Evolutionary conservation across 2,113 vertebrate species (phyloP).

Genomic region (Anarhynchus alexandrinus): DNA sequence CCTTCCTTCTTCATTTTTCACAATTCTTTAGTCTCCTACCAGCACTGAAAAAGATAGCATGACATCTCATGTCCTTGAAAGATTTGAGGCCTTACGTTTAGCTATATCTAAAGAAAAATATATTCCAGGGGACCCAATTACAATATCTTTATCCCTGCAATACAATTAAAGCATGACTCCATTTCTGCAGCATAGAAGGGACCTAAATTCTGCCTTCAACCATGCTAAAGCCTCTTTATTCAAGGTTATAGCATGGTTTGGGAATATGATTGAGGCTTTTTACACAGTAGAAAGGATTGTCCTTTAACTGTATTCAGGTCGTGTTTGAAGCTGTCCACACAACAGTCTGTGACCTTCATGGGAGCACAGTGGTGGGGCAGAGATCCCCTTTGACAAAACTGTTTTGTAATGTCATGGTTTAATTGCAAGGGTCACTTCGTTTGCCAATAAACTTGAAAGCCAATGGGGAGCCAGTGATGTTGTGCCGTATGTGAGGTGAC

Average conservation of each 20-base stretch:
- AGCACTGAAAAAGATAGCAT: neutral
- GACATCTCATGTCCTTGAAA: neutral
- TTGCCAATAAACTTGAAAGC: neutral
- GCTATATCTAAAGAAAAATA: constrained; percentile 26
- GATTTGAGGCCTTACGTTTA: neutral
- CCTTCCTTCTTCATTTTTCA: neutral
- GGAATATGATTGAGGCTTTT: constrained; percentile 27
- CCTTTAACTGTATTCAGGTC: neutral
- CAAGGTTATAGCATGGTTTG: constrained; percentile 38
- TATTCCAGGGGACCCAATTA: constrained; percentile 16
- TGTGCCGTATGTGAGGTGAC: neutral
- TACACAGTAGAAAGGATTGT: constrained; percentile 15
- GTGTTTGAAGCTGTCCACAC: neutral
- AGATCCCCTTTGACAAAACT: neutral
- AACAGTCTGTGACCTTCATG: constrained; percentile 5
- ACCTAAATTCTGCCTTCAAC: constrained; percentile 44
- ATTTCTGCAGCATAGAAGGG: neutral
- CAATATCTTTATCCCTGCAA: constrained; percentile 25
- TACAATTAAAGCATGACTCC: constrained; percentile 38
- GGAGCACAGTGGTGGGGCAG: neutral
- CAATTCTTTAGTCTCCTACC: neutral
- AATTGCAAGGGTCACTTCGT: constrained; percentile 6
- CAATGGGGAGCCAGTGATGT: neutral
- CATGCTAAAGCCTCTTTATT: constrained; percentile 55
- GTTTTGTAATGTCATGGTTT: neutral